These are phyloP conservation scores for Silurus lanzhouensis DNA, from an alignment of 2,797 vertebrate genomes.

Conservation along the genomic window DNA sequence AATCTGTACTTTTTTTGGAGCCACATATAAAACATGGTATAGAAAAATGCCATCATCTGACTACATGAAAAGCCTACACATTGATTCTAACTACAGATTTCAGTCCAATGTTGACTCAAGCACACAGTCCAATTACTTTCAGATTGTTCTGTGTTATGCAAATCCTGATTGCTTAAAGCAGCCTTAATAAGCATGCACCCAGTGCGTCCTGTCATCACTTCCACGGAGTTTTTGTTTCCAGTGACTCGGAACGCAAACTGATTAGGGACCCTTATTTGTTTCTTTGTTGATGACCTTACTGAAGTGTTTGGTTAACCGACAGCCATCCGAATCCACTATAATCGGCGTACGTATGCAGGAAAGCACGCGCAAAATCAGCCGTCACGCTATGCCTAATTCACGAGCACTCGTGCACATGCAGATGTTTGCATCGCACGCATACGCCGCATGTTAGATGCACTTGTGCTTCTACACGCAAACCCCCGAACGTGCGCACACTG, in stretches of 20 bases:
- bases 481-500: not conserved
- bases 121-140: not conserved
- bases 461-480: not conserved
- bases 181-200: not conserved
- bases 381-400: not conserved
- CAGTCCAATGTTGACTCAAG: not conserved
- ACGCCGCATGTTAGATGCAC: conserved; percentile 22
- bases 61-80: not conserved
- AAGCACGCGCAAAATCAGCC: not conserved
- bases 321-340: not conserved
- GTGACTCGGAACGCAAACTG: not conserved
- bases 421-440: conserved; percentile 53
- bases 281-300: not conserved
- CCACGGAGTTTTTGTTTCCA: not conserved
- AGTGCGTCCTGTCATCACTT: not conserved
- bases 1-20: not conserved
- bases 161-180: conserved; percentile 6
- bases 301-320: not conserved
- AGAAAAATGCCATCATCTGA: not conserved
- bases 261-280: not conserved
- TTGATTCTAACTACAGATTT: not conserved
- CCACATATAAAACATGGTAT: not conserved
- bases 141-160: not conserved
- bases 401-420: conserved; percentile 18
- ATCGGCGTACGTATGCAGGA: not conserved